Evolutionary conservation across 1,140 invertebrate genomes (phyloP), one percentile per base, ranked within the genome.

Genomic region (Anoplolepis gracilipes): DNA sequence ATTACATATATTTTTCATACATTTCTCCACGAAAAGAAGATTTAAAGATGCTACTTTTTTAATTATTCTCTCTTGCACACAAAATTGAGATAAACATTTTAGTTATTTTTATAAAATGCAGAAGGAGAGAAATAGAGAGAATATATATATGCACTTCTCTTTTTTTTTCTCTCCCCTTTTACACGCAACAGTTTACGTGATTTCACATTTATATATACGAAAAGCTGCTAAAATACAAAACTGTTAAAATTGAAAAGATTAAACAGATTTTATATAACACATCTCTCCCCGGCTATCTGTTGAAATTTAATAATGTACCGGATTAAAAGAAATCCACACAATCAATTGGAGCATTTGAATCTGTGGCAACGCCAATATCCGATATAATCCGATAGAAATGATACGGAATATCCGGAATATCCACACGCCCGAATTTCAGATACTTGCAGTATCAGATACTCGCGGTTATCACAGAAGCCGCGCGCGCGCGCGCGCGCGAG

Each of bases 261-360:
- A 28, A 55, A 39, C 25, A 49, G 19, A 22, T 49, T 65, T 65
- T n/a, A 19, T 22, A 11, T 19, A 36, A 36, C 33, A 30, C 5
- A 22, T 67, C 33, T 36, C 19, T 39, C 55, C 13, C 25, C 19
- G 8, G 5, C 30, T 11, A 33, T 75, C 8, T 16, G 19, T 64
- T 62, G 46, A 64, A 64, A 59, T 53, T 64, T 79, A 79, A 79
- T 59, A 79, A 79, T 59, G n/a, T 19, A 69, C 39, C 3, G 11
- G n/a, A 65, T 22, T 65, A 79, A 79, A 49, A 67, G 62, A 79
- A 53, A 79, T 25, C 30, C 30, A 33, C 30, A 36, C 62, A 53
- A 79, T 53, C 42, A 53, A 67, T 67, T 36, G 62, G 25, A 42
- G 19, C 25, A 42, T 57, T 72, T 82, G 59, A 39, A 69, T 55